A percentile compares a stretch with the other conserved stretches of the same genome.
These are phyloP conservation scores for Colossoma macropomum DNA, from an alignment of 2,113 vertebrate genomes.

Conservation along the genomic window DNA sequence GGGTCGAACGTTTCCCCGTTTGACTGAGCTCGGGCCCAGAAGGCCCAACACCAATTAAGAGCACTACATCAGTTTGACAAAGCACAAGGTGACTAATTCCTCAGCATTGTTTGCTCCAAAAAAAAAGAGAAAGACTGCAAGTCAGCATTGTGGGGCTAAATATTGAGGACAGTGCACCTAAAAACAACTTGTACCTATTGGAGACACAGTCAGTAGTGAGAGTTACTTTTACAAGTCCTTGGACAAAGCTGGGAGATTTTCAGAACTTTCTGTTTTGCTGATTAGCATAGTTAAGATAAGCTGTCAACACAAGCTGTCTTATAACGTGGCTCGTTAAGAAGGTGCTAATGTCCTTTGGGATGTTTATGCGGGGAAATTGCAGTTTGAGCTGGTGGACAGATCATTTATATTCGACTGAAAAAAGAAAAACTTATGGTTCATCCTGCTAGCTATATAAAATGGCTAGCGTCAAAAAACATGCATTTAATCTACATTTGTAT, in stretches of 20 bases:
- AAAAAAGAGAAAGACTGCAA: conserved; percentile 6
- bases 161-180: conserved; percentile 30
- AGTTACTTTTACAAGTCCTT: conserved; percentile 39
- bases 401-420: neutral
- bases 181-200: neutral
- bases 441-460: neutral
- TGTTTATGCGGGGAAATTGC: neutral
- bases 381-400: neutral
- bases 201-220: neutral
- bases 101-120: conserved; percentile 50
- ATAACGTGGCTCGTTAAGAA: neutral
- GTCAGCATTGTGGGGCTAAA: conserved; percentile 37
- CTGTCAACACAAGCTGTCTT: neutral
- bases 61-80: conserved; percentile 60
- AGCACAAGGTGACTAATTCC: conserved; percentile 61
- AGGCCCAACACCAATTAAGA: conserved; percentile 62
- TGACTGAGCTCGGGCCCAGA: conserved; percentile 51
- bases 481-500: conserved; percentile 25
- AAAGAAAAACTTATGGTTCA: neutral
- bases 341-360: neutral
- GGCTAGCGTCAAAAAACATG: neutral
- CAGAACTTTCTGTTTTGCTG: neutral
- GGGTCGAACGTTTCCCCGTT: conserved; percentile 62
- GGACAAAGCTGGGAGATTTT: neutral
- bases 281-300: neutral